These are phyloP conservation scores for Pachyuromys duprasi DNA, from an alignment of 2,797 vertebrate genomes.

Conservation along the genomic window DNA sequence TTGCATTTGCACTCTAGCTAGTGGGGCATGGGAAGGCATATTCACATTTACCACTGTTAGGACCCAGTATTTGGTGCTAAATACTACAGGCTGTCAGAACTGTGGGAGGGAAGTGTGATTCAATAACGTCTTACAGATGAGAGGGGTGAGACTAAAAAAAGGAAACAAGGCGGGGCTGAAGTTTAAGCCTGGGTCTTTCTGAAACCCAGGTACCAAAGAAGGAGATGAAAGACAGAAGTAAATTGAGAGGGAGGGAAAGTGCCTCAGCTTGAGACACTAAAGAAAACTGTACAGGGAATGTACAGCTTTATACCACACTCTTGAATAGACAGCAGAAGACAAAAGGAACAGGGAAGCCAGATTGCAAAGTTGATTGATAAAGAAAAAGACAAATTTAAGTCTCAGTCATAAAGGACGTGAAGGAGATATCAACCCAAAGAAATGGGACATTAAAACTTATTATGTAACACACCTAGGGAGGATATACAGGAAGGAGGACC, in stretches of 20 bases:
- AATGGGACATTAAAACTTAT: neutral
- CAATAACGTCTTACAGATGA: neutral
- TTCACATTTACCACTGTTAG: conserved; percentile 2
- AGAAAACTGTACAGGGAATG: conserved; percentile 37
- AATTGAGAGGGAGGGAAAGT: conserved; percentile 45
- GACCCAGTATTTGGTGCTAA: neutral
- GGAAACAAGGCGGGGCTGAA: neutral
- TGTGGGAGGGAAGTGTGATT: neutral
- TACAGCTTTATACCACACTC: neutral
- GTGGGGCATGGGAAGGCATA: neutral
- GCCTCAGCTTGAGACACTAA: neutral
- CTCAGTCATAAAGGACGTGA: neutral
- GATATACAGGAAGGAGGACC: too few species aligned
- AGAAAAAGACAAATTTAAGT: conserved; percentile 50
- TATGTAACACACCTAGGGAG: too few species aligned
- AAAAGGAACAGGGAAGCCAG: conserved; percentile 41
- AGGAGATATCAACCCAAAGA: conserved; percentile 9
- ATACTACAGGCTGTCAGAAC: conserved; percentile 12
- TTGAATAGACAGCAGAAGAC: conserved; percentile 1
- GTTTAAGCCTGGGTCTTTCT: conserved; percentile 32
- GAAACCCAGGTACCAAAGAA: neutral
- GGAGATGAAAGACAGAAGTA: neutral
- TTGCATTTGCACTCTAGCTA: conserved; percentile 40
- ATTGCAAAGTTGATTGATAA: conserved; percentile 13
- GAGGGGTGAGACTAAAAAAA: conserved; percentile 18